Evolutionary conservation across 2,888 invertebrate species (phyloP).

Genomic region (Drosophila mulleri): DNA sequence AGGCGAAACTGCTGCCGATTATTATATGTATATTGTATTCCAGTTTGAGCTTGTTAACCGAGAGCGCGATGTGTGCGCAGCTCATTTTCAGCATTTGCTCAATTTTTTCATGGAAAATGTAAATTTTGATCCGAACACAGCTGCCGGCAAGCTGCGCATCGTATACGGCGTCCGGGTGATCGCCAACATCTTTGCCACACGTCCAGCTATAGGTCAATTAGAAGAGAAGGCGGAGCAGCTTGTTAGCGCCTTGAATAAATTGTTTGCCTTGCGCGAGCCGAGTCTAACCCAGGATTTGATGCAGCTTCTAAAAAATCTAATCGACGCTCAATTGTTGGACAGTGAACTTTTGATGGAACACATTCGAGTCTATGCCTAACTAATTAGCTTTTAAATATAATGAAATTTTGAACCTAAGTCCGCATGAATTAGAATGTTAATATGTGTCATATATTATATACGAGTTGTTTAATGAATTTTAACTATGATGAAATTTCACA

Average conservation of each 20-base stretch:
- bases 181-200: conserved; percentile 66
- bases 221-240: conserved; percentile 29
- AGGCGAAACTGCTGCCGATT: conserved; percentile 63
- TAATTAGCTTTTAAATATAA: neutral
- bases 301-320: conserved; percentile 72
- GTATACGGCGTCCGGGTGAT: conserved; percentile 73
- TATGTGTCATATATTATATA: neutral
- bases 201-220: conserved; percentile 4
- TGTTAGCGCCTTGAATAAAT: conserved; percentile 59
- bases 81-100: conserved; percentile 27
- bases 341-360: conserved; percentile 36
- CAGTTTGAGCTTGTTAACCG: conserved; percentile 45
- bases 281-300: conserved; percentile 61
- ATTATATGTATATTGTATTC: conserved; percentile 77
- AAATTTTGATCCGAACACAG: conserved; percentile 42
- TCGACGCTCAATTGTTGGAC: conserved; percentile 31
- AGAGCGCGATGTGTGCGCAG: conserved; percentile 8
- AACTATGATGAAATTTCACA: neutral
- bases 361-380: conserved; percentile 32
- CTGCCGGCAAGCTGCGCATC: conserved; percentile 49
- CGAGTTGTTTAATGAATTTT: neutral
- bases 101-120: conserved; percentile 51
- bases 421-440: neutral
- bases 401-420: neutral
- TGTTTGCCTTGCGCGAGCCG: conserved; percentile 64